A percentile compares a stretch with the other conserved stretches of the same genome.
These are phyloP conservation scores for Smittia aterrima DNA, from an alignment of 2,888 invertebrate species.

Conservation along the genomic window DNA sequence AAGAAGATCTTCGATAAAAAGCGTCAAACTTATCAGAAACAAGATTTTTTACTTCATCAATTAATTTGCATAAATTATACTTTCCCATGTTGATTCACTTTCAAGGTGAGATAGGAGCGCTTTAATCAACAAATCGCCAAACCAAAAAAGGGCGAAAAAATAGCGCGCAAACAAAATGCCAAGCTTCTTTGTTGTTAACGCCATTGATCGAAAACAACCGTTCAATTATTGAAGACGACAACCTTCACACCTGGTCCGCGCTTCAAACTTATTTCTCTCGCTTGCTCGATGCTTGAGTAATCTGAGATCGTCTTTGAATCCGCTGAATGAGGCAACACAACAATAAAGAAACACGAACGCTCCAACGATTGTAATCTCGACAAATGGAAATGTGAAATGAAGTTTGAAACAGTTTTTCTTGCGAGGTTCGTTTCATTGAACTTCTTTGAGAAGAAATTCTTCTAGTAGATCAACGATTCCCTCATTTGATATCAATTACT, in stretches of 20 bases:
- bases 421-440: slow-evolving; percentile 24
- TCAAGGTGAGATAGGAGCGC: background rate
- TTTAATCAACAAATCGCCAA: background rate
- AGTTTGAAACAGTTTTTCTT: slow-evolving; percentile 11
- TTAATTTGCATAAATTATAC: slow-evolving; percentile 40
- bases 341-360: background rate
- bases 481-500: background rate
- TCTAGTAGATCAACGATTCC: background rate
- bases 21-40: slow-evolving; percentile 22
- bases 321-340: background rate
- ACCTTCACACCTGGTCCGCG: slow-evolving; percentile 34
- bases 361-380: slow-evolving; percentile 7
- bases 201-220: slow-evolving; percentile 2
- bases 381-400: slow-evolving; percentile 9
- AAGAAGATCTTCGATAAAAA: background rate
- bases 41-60: slow-evolving; percentile 25
- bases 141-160: background rate
- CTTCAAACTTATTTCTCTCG: background rate
- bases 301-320: slow-evolving; percentile 4
- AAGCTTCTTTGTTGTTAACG: slow-evolving; percentile 25
- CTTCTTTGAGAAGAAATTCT: slow-evolving; percentile 8
- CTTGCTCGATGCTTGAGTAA: background rate
- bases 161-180: background rate
- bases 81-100: background rate
- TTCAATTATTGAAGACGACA: background rate